Evolutionary conservation across 92 coral and sea anemone genomes (phyloP), one percentile per base, ranked within the genome.

Genomic region (Meandrina meandrites): DNA sequence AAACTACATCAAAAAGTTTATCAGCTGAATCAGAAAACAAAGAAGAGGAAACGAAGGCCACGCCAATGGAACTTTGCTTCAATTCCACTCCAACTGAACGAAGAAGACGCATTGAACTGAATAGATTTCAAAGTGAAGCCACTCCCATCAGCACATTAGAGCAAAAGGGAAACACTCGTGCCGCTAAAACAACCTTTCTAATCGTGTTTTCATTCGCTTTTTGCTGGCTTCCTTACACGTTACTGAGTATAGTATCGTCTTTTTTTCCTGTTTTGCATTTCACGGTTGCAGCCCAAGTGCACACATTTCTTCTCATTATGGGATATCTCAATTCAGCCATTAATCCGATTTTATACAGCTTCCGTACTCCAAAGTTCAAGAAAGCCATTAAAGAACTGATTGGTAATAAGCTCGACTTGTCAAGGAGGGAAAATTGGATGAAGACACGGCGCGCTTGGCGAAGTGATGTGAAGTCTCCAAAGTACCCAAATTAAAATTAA

Each of bases 191-290:
- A 28, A 88, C 88, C 40, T 66, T 85, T 51, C 48, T 86, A 40
- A 90, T 86, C 68, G 85, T 90, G 62, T 86, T 62, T 34, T 74
- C 93, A 75, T 90, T 86, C 45, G 81, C 75, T 8, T 30, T 85
- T 35, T 86, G 90, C 75, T 90, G 93, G 93, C 83, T 86, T 53
- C 93, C 90, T 27, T 45, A 66, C 50, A 81, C 93, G 13, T 35
- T 82, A 24, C 75, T 80, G 54, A 90, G 93, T 27, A 81, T 90
- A 8, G 62, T 51, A n/a, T 24, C 8, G 22, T 21, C 19, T n/a
- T 67, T 86, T 30, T 89, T 89, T 60, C 3, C 24, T 54, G 0
- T 89, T 89, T 79, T n/a, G n/a, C n/a, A n/a, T 36, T 12, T 21
- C 1, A 21, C 69, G 28, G 12, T 79, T 75, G 68, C 89, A 31